A percentile compares a stretch with the other conserved stretches of the same genome.
Conservation (phyloP, 2,888 invertebrate species). For the Ophion ellenae region DNA sequence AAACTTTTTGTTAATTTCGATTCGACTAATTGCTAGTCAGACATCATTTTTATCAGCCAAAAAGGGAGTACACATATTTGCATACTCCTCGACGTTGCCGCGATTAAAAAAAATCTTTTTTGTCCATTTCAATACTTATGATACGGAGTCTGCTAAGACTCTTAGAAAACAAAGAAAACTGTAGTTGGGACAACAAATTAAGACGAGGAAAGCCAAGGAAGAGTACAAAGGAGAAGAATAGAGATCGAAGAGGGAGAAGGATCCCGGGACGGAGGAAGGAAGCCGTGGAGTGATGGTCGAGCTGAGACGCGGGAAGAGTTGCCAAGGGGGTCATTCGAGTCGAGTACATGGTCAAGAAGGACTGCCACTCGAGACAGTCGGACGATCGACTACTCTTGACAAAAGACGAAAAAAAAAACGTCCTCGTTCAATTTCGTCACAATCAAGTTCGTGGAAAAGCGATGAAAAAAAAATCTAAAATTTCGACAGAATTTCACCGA, state of each 20-base stretch:
- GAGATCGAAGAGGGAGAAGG: slow-evolving; percentile 72
- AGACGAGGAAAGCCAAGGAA: not conserved
- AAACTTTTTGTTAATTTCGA: too few relatives aligned
- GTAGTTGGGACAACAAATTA: not conserved
- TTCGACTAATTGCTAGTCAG: too few relatives aligned
- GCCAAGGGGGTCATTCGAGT: slow-evolving; percentile 56
- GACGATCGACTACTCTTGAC: slow-evolving; percentile 50
- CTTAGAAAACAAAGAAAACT: not conserved
- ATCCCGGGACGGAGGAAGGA: not conserved
- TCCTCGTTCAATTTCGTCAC: slow-evolving; percentile 20
- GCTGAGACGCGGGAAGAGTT: slow-evolving; percentile 21
- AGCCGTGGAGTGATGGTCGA: slow-evolving; percentile 10
- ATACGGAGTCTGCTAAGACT: not conserved
- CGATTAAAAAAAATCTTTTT: too few relatives aligned
- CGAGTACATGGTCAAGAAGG: slow-evolving; percentile 41
- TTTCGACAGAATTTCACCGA: not conserved
- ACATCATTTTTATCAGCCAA: too few relatives aligned
- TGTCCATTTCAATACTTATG: not conserved
- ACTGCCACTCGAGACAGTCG: slow-evolving; percentile 54
- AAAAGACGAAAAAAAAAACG: slow-evolving; percentile 5
- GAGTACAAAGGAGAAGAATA: slow-evolving; percentile 62
- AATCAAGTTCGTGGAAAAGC: not conserved
- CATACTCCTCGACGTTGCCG: too few relatives aligned
- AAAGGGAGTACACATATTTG: too few relatives aligned
- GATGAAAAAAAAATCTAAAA: not conserved